A percentile compares a stretch with the other conserved stretches of the same genome.
These are phyloP conservation scores for Nannobrachium achirus DNA, from an alignment of 2,113 vertebrate genomes.

Conservation along the genomic window DNA sequence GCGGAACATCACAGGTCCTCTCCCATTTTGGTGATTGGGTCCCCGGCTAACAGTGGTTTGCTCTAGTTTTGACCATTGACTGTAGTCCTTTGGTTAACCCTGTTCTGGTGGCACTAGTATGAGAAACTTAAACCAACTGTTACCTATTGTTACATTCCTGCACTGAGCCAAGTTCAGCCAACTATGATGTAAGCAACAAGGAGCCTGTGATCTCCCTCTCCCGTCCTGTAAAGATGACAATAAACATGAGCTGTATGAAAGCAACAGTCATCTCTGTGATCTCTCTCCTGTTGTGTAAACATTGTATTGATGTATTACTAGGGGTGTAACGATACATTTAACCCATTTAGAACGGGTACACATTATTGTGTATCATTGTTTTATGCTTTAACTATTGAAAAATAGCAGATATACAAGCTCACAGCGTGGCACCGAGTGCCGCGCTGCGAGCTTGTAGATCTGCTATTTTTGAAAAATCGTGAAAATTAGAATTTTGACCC, in stretches of 20 bases:
- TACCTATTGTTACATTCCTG: slow-evolving; percentile 31
- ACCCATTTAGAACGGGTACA: too few species aligned
- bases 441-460: too few species aligned
- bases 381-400: too few species aligned
- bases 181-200: slow-evolving; percentile 36
- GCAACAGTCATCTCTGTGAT: not conserved
- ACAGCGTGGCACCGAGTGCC: too few species aligned
- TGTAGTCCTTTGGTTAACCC: slow-evolving; percentile 31
- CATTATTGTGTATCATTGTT: too few species aligned
- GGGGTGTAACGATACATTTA: too few species aligned
- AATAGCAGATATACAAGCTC: too few species aligned
- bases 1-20: too few species aligned
- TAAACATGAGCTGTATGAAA: slow-evolving; percentile 42
- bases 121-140: slow-evolving; percentile 14
- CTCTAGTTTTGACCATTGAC: slow-evolving; percentile 14
- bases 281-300: not conserved
- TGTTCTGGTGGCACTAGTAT: slow-evolving; percentile 43
- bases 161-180: slow-evolving; percentile 26
- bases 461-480: too few species aligned
- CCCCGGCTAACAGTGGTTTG: slow-evolving; percentile 8
- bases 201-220: slow-evolving; percentile 23
- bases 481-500: too few species aligned
- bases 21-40: too few species aligned
- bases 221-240: slow-evolving; percentile 46
- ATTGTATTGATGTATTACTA: too few species aligned